phyloP scores from a whole-genome alignment of 2,888 invertebrate species.

The Erannis defoliaria region DNA sequence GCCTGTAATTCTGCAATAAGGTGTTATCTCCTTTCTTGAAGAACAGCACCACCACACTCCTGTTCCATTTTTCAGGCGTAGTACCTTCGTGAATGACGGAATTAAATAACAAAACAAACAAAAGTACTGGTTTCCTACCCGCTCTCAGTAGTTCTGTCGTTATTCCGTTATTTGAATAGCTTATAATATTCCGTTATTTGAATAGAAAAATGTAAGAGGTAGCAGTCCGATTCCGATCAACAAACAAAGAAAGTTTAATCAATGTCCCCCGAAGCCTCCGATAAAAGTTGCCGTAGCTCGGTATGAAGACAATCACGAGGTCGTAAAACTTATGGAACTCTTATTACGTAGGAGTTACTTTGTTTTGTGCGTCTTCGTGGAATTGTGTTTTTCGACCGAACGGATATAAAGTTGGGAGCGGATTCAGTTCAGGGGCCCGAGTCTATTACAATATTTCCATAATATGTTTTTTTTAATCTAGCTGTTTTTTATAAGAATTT shows the following conservation, averaged over 20 bases:
- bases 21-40: too few relatives aligned
- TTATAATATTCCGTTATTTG: neutral
- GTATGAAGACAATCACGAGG: constrained; percentile 27
- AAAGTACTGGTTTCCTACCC: too few relatives aligned
- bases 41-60: too few relatives aligned
- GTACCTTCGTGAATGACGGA: too few relatives aligned
- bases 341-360: constrained; percentile 26
- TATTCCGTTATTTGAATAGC: too few relatives aligned
- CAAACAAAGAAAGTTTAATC: constrained; percentile 29
- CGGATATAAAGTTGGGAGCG: neutral
- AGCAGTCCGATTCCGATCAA: constrained; percentile 7
- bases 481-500: neutral
- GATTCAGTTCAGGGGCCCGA: neutral
- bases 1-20: too few relatives aligned
- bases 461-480: too few relatives aligned
- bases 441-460: too few relatives aligned
- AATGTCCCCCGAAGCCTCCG: constrained; percentile 13
- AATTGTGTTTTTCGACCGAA: constrained; percentile 12
- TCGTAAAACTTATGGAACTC: constrained; percentile 35
- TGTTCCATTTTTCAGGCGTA: too few relatives aligned
- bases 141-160: too few relatives aligned
- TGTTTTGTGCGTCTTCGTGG: constrained; percentile 22
- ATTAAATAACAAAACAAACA: too few relatives aligned
- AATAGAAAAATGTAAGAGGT: neutral
- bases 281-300: constrained; percentile 21